Conservation (phyloP, 2,888 invertebrate species). For the Nasonia oneida region DNA sequence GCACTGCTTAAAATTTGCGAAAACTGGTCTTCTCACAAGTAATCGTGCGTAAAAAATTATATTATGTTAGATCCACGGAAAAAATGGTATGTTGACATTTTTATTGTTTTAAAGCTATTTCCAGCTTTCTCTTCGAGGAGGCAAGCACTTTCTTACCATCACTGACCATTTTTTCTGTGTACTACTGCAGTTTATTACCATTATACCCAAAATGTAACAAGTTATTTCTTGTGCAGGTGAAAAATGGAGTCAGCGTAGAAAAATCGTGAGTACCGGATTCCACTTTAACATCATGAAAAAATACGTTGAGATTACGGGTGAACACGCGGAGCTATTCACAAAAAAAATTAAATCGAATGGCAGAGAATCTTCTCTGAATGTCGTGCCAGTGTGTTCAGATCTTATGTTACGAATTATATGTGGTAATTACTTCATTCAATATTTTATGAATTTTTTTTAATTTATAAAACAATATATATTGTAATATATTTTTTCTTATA, state of each 20-base stretch:
- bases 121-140: no score
- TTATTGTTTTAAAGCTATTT: no score
- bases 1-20: neutral
- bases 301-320: neutral
- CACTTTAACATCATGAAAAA: slow-evolving; percentile 19
- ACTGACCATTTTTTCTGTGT: no score
- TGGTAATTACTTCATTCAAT: neutral
- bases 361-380: neutral
- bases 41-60: neutral
- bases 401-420: neutral
- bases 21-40: neutral
- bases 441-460: no score
- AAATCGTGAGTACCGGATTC: neutral
- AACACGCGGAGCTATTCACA: neutral
- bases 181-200: no score
- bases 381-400: neutral
- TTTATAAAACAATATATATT: no score
- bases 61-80: no score
- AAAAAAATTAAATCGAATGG: neutral
- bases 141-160: neutral
- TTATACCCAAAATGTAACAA: no score
- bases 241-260: neutral
- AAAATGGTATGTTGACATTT: no score
- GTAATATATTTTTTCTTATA: neutral
- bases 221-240: neutral